phyloP scores from a whole-genome alignment of 2,797 vertebrate genomes.

The Chaenodraco wilsoni region DNA sequence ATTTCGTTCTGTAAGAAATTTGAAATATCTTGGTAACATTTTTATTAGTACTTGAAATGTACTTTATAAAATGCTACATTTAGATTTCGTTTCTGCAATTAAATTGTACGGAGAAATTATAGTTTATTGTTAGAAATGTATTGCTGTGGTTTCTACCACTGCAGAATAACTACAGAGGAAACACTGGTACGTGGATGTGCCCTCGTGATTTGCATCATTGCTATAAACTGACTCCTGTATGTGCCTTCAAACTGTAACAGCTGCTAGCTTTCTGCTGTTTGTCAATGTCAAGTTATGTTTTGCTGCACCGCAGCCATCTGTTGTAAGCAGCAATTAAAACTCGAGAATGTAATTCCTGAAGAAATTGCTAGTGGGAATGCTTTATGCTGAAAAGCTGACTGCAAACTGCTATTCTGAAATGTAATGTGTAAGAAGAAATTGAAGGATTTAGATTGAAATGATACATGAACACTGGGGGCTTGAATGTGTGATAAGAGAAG shows the following conservation, averaged over 20 bases:
- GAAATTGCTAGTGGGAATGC: no score
- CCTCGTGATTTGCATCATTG: slow-evolving; percentile 11
- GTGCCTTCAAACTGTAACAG: background rate
- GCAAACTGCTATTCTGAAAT: no score
- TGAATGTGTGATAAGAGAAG: no score
- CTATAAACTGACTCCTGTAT: slow-evolving; percentile 6
- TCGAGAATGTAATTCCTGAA: no score
- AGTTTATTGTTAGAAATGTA: slow-evolving; percentile 12
- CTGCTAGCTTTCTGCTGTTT: slow-evolving; percentile 36
- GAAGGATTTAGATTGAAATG: no score
- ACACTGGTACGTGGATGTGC: slow-evolving; percentile 38
- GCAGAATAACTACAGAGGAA: slow-evolving; percentile 51
- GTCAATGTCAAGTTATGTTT: background rate
- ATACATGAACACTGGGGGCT: no score
- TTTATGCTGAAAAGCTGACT: no score
- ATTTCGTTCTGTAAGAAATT: background rate
- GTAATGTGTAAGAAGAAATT: no score
- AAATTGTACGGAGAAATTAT: background rate
- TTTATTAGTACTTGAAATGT: background rate
- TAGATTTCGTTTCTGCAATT: background rate
- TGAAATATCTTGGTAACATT: background rate
- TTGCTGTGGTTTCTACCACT: slow-evolving; percentile 42
- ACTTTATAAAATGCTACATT: background rate
- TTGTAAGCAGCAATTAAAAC: background rate
- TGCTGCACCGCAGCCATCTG: background rate